phyloP scores from a whole-genome alignment of 1,140 invertebrate species.

The Heliconius eleuchia region DNA sequence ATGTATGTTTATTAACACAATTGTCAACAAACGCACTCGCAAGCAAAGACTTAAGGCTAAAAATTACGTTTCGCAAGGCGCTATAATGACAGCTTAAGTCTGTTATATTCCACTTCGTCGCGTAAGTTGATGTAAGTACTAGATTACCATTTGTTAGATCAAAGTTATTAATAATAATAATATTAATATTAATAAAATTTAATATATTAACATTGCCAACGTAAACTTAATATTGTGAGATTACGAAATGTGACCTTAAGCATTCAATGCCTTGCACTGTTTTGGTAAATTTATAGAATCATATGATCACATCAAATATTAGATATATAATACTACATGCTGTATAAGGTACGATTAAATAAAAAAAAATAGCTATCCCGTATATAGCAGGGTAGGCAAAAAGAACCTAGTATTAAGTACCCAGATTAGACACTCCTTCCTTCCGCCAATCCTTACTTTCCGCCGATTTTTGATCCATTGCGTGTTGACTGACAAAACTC shows the following conservation, averaged over 20 bases:
- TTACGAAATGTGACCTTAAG: conserved; percentile 33
- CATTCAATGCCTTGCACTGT: conserved; percentile 33
- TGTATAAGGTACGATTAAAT: background rate
- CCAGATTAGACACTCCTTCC: too few relatives aligned
- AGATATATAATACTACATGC: background rate
- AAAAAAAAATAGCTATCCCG: background rate
- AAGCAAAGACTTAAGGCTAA: background rate
- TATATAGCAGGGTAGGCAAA: too few relatives aligned
- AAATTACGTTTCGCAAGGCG: background rate
- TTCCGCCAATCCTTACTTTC: too few relatives aligned
- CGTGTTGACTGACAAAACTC: too few relatives aligned
- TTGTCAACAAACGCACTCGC: too few relatives aligned
- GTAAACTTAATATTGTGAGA: conserved; percentile 16
- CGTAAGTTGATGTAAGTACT: too few relatives aligned
- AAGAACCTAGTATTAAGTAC: too few relatives aligned
- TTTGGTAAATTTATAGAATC: conserved; percentile 18
- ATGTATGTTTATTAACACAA: too few relatives aligned
- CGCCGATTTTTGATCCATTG: too few relatives aligned
- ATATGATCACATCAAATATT: conserved; percentile 8
- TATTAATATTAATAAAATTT: background rate
- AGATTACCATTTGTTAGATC: too few relatives aligned
- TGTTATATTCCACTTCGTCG: background rate
- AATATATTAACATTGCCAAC: background rate
- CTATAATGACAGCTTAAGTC: background rate
- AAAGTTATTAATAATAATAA: too few relatives aligned